Base-by-base conservation (phyloP, 2,888 invertebrate genomes). In the Ennomos erosarius region DNA sequence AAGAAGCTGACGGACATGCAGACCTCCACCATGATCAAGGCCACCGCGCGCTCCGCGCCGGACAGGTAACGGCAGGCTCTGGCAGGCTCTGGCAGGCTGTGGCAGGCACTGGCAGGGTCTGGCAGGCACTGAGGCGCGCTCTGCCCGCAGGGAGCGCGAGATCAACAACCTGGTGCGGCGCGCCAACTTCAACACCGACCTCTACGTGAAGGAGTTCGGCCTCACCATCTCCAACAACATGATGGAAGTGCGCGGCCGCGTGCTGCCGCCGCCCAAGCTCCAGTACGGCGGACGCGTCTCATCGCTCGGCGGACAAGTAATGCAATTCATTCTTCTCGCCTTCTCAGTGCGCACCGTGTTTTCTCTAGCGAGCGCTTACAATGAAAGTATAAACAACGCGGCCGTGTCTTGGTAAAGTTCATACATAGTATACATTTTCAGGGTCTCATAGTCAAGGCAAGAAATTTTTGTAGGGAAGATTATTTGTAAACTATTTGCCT, bases 11-110 rank as follows among this genome's bases (percentile, higher is more conserved):
- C 99, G 10, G 99, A 99, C 81, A 99, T 99, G 98, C 99, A 99
- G 90, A 99, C 99, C 8, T 99, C 99, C 8, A 99, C 99, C 8
- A 99, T 99, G 99, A 99, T 99, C 84, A 99, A 99, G 93, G 99
- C 99, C 10, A 99, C 99, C 5, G 99, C 99, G 9, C 94, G 99
- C 50, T 98, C 98, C n/a, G 99, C 99, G 10, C 99, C 99, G 0
- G 94, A 94, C 83, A 93, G 94, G 93, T 93, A 36, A 60, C 47
- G 33, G 33, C 8, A 33, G n/a, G 9, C 26, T 26, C 26, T 26
- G 26, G 26, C 26, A 26, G 4, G 26, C 26, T 5, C 26, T 26
- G 26, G 26, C 26, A 26, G 26, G 26, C 26, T 5, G 5, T 26
- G 26, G 6, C 26, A 26, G 26, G 26, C 26, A 0, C 26, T 26